These are phyloP conservation scores for Antennarius maculatus DNA, from an alignment of 2,797 vertebrate species.

Conservation along the genomic window DNA sequence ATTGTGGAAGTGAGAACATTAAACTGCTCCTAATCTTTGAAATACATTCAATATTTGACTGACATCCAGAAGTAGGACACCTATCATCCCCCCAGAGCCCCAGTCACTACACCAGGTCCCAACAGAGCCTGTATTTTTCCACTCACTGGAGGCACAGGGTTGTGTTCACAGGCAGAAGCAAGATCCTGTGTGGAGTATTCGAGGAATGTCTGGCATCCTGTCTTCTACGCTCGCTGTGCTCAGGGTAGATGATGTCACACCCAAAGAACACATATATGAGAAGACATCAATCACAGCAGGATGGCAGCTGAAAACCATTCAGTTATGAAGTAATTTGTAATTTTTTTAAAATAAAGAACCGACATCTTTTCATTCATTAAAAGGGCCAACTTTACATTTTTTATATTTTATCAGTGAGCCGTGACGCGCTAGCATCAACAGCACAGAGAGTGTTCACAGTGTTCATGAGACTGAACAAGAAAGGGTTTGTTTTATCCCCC, in stretches of 20 bases:
- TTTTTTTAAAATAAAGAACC: neutral
- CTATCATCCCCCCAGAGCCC: slow-evolving; percentile 19
- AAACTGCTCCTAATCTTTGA: neutral
- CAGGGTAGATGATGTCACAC: slow-evolving; percentile 68
- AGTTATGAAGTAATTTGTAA: no score
- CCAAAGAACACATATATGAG: slow-evolving; percentile 41
- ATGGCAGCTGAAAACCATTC: no score
- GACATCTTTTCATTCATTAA: neutral
- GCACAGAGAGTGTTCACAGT: neutral
- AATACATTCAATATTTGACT: neutral
- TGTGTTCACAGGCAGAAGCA: slow-evolving; percentile 69
- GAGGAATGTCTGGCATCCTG: slow-evolving; percentile 76
- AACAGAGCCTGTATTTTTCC: slow-evolving; percentile 73
- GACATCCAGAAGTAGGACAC: neutral
- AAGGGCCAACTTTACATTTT: neutral
- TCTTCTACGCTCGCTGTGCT: slow-evolving; percentile 50
- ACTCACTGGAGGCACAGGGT: slow-evolving; percentile 52
- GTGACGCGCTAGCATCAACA: neutral
- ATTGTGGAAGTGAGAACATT: neutral
- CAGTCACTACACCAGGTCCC: slow-evolving; percentile 16
- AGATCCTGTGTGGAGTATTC: slow-evolving; percentile 73
- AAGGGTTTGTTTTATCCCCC: neutral
- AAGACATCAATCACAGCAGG: slow-evolving; percentile 32
- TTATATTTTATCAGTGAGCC: neutral
- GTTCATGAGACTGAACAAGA: neutral